These are phyloP conservation scores for Notarius lentiginosus DNA, from an alignment of 2,113 vertebrate genomes.

Conservation along the genomic window DNA sequence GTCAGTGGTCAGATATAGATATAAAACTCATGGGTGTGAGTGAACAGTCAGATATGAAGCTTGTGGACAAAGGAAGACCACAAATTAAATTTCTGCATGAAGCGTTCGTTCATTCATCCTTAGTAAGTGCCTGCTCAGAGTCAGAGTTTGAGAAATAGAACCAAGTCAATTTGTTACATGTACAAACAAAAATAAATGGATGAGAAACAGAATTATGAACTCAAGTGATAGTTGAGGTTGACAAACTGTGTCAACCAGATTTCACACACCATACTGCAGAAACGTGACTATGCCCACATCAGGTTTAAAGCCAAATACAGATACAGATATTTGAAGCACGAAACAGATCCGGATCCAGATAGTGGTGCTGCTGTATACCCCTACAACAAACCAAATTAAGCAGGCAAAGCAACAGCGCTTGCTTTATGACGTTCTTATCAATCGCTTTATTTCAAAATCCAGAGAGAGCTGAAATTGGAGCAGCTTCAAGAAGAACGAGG, in stretches of 20 bases:
- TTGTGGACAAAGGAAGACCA: neutral
- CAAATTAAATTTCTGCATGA: neutral
- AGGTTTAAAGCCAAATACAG: neutral
- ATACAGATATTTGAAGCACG: neutral
- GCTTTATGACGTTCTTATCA: slow-evolving; percentile 19
- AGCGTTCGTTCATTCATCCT: neutral
- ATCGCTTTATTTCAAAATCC: slow-evolving; percentile 42
- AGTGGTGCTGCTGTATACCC: neutral
- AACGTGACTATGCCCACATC: neutral
- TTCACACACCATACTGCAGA: neutral
- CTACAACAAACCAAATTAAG: slow-evolving; percentile 63
- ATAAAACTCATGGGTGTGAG: no score
- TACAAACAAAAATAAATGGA: neutral
- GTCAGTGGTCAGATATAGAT: neutral
- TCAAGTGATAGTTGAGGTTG: neutral
- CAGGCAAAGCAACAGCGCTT: slow-evolving; percentile 49
- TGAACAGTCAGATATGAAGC: neutral
- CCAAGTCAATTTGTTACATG: neutral
- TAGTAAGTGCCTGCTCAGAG: neutral
- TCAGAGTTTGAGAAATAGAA: neutral
- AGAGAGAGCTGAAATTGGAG: slow-evolving; percentile 44
- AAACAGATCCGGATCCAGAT: neutral
- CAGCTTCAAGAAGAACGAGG: slow-evolving; percentile 2
- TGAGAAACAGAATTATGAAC: neutral
- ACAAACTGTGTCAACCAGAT: neutral